Conservation (phyloP, 2,888 invertebrate genomes). For the Seira musarum region DNA sequence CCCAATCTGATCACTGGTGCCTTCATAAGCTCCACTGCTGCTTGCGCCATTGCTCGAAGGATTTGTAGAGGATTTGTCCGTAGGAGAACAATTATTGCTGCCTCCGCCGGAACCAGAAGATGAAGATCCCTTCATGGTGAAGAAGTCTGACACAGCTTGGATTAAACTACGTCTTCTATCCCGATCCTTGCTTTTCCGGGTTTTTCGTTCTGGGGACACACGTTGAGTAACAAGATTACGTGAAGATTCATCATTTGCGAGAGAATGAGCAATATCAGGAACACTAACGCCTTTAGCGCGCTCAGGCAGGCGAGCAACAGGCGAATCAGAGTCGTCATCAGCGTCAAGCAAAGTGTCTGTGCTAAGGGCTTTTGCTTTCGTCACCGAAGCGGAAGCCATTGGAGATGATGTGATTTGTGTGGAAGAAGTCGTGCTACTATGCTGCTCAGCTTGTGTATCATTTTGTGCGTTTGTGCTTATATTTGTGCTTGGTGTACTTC, state of each 20-base stretch:
- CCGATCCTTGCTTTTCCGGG: constrained; percentile 77
- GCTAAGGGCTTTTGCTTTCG: constrained; percentile 65
- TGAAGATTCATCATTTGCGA: background rate
- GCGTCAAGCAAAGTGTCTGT: constrained; percentile 65
- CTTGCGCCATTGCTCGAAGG: background rate
- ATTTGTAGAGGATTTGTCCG: constrained; percentile 7
- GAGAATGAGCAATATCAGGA: constrained; percentile 54
- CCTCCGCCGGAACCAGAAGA: background rate
- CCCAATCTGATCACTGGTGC: constrained; percentile 15
- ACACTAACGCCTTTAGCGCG: constrained; percentile 58
- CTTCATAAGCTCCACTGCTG: background rate
- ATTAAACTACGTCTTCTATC: constrained; percentile 87
- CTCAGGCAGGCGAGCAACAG: constrained; percentile 21
- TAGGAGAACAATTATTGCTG: constrained; percentile 4
- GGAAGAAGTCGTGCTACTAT: constrained; percentile 2
- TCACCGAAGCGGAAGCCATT: constrained; percentile 14
- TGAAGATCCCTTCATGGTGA: constrained; percentile 75
- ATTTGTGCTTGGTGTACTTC: background rate
- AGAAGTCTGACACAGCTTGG: constrained; percentile 87
- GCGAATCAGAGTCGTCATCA: constrained; percentile 31
- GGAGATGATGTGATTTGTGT: constrained; percentile 22
- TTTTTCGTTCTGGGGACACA: constrained; percentile 65
- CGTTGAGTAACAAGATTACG: constrained; percentile 19
- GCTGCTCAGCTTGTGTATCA: background rate
- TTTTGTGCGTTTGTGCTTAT: constrained; percentile 1